Evolutionary conservation across 2,888 invertebrate genomes (phyloP).

Genomic region (Plutella xylostella): DNA sequence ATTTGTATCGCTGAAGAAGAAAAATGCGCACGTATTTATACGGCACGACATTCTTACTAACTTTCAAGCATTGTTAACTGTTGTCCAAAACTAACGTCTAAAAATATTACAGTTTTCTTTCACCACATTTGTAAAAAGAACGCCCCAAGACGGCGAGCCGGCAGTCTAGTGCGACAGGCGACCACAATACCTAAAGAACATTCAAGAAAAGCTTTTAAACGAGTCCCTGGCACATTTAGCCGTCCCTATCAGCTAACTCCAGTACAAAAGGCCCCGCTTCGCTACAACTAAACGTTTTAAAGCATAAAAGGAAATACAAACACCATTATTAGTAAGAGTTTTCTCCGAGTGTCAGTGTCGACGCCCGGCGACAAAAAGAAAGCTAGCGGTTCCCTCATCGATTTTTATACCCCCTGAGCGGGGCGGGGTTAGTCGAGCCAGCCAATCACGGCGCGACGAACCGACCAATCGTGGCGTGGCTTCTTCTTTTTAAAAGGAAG

Average conservation of each 20-base stretch:
- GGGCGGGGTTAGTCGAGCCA: constrained; percentile 54
- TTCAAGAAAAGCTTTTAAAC: constrained; percentile 43
- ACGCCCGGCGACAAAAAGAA: constrained; percentile 53
- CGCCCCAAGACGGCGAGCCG: not conserved
- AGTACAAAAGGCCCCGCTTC: constrained; percentile 53
- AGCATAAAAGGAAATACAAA: constrained; percentile 56
- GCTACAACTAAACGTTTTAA: constrained; percentile 65
- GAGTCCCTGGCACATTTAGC: constrained; percentile 19
- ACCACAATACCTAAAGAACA: constrained; percentile 41
- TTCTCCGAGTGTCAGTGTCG: constrained; percentile 43
- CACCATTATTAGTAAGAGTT: constrained; percentile 53
- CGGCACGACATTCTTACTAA: too few species aligned
- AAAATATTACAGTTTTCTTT: too few species aligned
- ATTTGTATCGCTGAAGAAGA: not conserved
- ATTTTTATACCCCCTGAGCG: constrained; percentile 61
- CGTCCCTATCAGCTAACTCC: constrained; percentile 1
- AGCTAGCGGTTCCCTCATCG: constrained; percentile 44
- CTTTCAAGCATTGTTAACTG: too few species aligned
- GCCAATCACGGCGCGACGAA: constrained; percentile 61
- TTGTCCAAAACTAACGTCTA: too few species aligned
- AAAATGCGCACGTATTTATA: not conserved
- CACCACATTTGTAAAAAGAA: too few species aligned
- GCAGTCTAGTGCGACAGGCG: not conserved
- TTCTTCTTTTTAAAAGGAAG: constrained; percentile 43
- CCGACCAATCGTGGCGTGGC: constrained; percentile 56